Percentiles rank a stretch among this genome's conserved stretches.
Conservation (phyloP, 2,888 invertebrate species). For the Girardia tigrina region DNA sequence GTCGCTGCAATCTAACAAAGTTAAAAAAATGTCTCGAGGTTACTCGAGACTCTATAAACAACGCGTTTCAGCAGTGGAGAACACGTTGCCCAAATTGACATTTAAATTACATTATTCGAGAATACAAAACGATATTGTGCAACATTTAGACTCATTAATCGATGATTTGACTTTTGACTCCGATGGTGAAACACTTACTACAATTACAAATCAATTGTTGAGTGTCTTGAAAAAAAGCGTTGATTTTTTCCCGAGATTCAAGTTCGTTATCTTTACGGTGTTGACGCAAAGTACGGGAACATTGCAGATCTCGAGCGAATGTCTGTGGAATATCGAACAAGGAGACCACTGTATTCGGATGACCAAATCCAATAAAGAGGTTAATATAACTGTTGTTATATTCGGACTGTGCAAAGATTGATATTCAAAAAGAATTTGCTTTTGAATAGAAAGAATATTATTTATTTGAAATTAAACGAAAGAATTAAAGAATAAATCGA, state of each 20-base stretch:
- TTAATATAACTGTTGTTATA: background rate
- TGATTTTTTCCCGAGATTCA: background rate
- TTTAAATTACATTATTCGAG: background rate
- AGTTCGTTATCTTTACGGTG: background rate
- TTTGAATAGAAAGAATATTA: background rate
- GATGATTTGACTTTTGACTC: background rate
- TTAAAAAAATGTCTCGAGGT: too few species aligned
- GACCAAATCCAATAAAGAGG: background rate
- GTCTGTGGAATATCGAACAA: slow-evolving; percentile 2
- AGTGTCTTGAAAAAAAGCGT: background rate
- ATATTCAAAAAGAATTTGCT: background rate
- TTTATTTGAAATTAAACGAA: too few species aligned
- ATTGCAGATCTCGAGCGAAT: background rate
- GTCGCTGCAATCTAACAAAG: too few species aligned
- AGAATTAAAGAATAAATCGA: too few species aligned
- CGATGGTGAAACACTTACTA: background rate
- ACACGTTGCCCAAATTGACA: background rate
- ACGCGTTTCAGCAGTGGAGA: too few species aligned
- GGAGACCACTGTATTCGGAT: background rate
- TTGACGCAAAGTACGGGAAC: background rate
- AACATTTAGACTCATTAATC: background rate
- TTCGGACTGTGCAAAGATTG: slow-evolving; percentile 1
- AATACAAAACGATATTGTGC: background rate
- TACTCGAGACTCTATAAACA: too few species aligned
- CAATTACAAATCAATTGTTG: background rate